Evolutionary conservation across 2,797 vertebrate genomes (phyloP).

Genomic region (Tamandua tetradactyla): DNA sequence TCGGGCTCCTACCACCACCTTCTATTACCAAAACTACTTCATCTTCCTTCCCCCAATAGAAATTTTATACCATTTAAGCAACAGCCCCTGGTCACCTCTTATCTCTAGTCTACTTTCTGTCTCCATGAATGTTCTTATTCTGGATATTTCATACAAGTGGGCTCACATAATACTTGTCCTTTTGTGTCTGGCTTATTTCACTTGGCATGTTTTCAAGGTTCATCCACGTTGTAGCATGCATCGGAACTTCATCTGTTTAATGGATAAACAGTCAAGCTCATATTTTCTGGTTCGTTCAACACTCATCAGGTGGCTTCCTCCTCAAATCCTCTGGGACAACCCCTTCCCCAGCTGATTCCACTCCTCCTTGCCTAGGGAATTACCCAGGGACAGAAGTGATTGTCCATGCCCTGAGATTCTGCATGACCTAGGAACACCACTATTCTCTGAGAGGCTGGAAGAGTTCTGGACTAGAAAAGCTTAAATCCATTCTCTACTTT

Average conservation of each 20-base stretch:
- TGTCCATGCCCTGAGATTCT: neutral
- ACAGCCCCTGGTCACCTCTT: too few relatives aligned
- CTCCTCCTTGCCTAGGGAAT: neutral
- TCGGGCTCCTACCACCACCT: too few relatives aligned
- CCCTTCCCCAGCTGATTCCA: neutral
- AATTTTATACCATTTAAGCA: too few relatives aligned
- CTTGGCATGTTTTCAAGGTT: neutral
- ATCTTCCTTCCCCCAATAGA: too few relatives aligned
- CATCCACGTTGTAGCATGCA: too few relatives aligned
- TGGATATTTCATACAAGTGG: too few relatives aligned
- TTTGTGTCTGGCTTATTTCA: neutral
- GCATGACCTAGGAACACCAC: neutral
- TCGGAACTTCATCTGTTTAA: too few relatives aligned
- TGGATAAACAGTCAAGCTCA: neutral
- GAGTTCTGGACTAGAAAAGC: neutral
- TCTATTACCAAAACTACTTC: too few relatives aligned
- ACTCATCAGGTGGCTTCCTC: neutral
- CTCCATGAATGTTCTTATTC: too few relatives aligned
- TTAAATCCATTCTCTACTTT: neutral
- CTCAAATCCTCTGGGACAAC: neutral
- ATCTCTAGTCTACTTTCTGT: too few relatives aligned
- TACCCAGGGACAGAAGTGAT: neutral
- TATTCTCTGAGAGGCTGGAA: neutral
- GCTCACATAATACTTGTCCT: too few relatives aligned
- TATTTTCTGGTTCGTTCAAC: neutral